These are phyloP conservation scores for Lasiommata megera DNA, from an alignment of 2,888 invertebrate species.

Conservation along the genomic window DNA sequence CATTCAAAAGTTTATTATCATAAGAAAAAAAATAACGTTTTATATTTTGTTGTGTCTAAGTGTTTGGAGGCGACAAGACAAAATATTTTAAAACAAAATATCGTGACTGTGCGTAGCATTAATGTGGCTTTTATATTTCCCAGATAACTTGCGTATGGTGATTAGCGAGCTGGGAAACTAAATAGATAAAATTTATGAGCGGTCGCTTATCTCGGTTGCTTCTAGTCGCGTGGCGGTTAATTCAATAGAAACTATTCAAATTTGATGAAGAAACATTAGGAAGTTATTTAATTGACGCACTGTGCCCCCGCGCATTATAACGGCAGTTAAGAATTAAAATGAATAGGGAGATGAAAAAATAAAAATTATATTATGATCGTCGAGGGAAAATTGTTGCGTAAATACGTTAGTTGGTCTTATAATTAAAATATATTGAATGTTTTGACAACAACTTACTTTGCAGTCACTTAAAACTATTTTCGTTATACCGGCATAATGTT, in stretches of 20 bases:
- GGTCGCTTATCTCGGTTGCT: slow-evolving; percentile 60
- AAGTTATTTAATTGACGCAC: slow-evolving; percentile 42
- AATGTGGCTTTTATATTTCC: slow-evolving; percentile 54
- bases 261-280: slow-evolving; percentile 56
- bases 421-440: too few species aligned
- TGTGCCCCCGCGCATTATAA: slow-evolving; percentile 24
- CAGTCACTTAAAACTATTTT: too few species aligned
- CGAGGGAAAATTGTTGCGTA: slow-evolving; percentile 16
- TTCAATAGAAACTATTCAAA: slow-evolving; percentile 55
- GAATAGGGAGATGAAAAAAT: slow-evolving; percentile 21
- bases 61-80: background rate
- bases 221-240: slow-evolving; percentile 61
- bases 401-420: too few species aligned
- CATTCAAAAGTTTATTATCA: too few species aligned
- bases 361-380: slow-evolving; percentile 7
- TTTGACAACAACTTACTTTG: too few species aligned
- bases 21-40: too few species aligned
- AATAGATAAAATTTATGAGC: slow-evolving; percentile 65
- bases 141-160: slow-evolving; percentile 57
- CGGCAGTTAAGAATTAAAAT: slow-evolving; percentile 28
- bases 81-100: background rate
- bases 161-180: slow-evolving; percentile 63
- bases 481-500: too few species aligned
- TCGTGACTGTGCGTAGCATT: background rate
- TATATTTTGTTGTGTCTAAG: too few species aligned